A percentile compares a stretch with the other conserved stretches of the same genome.
Conservation (phyloP, 2,797 vertebrate species). For the Todus mexicanus region DNA sequence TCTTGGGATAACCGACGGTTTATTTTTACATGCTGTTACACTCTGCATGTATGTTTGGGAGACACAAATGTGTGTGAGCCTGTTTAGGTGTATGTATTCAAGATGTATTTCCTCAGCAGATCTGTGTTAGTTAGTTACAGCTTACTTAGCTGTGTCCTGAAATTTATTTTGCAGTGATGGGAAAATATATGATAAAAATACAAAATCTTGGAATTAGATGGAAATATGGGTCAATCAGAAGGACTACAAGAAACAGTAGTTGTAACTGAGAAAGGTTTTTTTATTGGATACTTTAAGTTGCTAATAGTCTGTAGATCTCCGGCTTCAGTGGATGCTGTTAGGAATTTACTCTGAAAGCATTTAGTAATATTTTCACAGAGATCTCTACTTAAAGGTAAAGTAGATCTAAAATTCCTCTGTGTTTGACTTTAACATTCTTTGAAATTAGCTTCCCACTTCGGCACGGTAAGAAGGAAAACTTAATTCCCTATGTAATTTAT, state of each 20-base stretch:
- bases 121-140: background rate
- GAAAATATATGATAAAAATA: background rate
- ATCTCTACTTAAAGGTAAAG: background rate
- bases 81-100: background rate
- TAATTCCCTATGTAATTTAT: background rate
- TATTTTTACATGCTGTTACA: background rate
- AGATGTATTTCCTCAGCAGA: background rate
- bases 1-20: background rate
- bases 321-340: background rate
- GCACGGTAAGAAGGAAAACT: background rate
- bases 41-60: background rate
- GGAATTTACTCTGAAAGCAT: background rate
- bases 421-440: background rate
- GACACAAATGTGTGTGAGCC: fast-evolving
- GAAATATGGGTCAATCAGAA: background rate
- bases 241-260: background rate
- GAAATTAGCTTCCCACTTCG: background rate
- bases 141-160: background rate
- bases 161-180: background rate
- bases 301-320: background rate
- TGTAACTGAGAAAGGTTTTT: background rate
- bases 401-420: background rate
- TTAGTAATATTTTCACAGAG: background rate
- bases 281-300: background rate
- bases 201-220: background rate